Evolutionary conservation across 1,140 invertebrate genomes (phyloP), one percentile per base, ranked within the genome.

Genomic region (Campodea augens): DNA sequence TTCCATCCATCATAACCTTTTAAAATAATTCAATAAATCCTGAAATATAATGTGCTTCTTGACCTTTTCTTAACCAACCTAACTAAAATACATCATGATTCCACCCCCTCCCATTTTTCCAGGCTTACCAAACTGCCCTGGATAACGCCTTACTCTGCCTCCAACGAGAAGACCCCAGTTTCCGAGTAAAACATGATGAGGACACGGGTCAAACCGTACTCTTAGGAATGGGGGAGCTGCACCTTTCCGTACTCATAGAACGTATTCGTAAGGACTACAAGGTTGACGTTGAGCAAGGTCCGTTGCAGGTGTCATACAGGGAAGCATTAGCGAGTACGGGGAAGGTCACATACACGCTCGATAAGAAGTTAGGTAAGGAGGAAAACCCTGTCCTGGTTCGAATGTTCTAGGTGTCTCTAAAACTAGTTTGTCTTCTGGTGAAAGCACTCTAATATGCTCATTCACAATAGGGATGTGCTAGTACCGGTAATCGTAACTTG

Each of bases 181-280:
- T 98, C 12, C 67, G 73, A 39, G 83, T 95, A 1, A 72, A 63
- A 21, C 60, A 71, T 20, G 77, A 93, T 58, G 49, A 67, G 12
- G 80, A 87, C 40, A 84, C 80, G 0, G 82, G 81, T 1, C 89
- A 97, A 66, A 89, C 79, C 1, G 74, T 95, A 49, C 66, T 95
- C 2, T 76, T 47, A 71, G 79, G 86, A 15, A 98, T 98, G 92
- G 95, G 95, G 5, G 91, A 98, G 65, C 66, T 98, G 3, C 93
- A 99, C 62, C 67, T 98, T 45, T 91, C 98, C 54, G 82, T 98
- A 38, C 82, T 98, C 25, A 83, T 83, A 54, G 82, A 92, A 52
- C 67, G 89, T 43, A 77, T 96, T 21, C 60, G 70, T 40, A 75
- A 71, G 41, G 91, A 98, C 53, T 97, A 88, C 61, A 87, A 86